Conservation (phyloP, 2,113 vertebrate genomes). For the Bombycilla garrulus region DNA sequence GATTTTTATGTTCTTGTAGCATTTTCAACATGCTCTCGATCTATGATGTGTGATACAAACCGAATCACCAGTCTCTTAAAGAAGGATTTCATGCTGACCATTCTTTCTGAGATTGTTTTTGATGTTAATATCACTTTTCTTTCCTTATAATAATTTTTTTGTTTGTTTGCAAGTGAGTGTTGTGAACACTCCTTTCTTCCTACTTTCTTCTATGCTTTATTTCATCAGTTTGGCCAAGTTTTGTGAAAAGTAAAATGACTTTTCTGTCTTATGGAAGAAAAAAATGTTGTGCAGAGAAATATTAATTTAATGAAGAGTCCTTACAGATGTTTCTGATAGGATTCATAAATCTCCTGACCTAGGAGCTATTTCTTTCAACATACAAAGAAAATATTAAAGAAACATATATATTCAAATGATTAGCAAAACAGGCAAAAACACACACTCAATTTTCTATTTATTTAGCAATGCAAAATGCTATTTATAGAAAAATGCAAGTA, state of each 20-base stretch:
- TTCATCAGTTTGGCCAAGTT: neutral
- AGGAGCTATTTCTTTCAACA: neutral
- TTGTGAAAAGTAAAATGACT: neutral
- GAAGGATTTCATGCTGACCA: neutral
- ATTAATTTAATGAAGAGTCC: neutral
- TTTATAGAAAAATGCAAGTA: slow-evolving; percentile 68
- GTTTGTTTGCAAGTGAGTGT: neutral
- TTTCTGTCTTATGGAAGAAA: neutral
- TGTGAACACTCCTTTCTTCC: neutral
- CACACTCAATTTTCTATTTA: neutral
- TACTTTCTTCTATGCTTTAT: neutral
- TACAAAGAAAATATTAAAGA: neutral
- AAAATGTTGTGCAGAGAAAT: neutral
- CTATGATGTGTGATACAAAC: neutral
- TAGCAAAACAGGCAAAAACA: neutral
- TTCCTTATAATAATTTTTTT: neutral
- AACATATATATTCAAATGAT: slow-evolving; percentile 24
- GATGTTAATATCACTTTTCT: neutral
- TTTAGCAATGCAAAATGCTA: slow-evolving; percentile 34
- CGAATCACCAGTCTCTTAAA: neutral
- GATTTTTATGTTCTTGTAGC: neutral
- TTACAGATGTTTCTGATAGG: neutral
- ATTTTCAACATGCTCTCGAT: neutral
- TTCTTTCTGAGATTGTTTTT: neutral
- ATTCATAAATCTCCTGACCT: neutral